Conservation (phyloP, 2,113 vertebrate species). For the Chunga burmeisteri region DNA sequence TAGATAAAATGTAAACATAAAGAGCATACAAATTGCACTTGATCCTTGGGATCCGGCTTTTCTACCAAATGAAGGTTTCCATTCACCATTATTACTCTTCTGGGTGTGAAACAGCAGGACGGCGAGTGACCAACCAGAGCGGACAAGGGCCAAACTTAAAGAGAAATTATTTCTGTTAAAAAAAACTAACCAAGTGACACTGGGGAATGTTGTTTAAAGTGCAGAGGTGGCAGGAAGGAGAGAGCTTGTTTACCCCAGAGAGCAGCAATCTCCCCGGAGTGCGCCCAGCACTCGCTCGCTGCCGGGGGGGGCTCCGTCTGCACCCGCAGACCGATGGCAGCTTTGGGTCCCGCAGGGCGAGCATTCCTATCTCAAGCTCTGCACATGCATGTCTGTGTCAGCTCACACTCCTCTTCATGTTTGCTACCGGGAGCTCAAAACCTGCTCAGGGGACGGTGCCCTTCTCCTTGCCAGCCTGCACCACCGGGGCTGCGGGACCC, state of each 20-base stretch:
- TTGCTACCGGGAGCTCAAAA: neutral
- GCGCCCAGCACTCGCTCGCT: fast-evolving
- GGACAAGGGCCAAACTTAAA: neutral
- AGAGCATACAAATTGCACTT: conserved; percentile 33
- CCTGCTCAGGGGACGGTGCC: neutral
- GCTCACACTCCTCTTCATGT: no score
- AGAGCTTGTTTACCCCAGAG: neutral
- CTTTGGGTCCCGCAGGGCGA: fast-evolving
- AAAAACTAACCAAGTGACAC: neutral
- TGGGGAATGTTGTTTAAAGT: neutral
- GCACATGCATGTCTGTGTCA: neutral
- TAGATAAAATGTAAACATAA: conserved; percentile 46
- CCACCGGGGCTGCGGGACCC: neutral
- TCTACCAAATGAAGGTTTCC: neutral
- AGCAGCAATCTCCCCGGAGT: neutral
- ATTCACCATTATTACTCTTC: neutral
- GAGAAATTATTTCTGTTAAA: neutral
- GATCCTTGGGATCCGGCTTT: conserved; percentile 26
- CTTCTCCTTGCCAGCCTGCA: neutral
- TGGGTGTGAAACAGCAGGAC: neutral
- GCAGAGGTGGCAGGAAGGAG: neutral
- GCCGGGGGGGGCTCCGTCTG: neutral
- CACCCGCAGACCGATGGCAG: fast-evolving
- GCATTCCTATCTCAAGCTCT: neutral
- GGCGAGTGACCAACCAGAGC: neutral